Base-by-base conservation (phyloP, 1,140 invertebrate genomes). In the Capitella teleta region DNA sequence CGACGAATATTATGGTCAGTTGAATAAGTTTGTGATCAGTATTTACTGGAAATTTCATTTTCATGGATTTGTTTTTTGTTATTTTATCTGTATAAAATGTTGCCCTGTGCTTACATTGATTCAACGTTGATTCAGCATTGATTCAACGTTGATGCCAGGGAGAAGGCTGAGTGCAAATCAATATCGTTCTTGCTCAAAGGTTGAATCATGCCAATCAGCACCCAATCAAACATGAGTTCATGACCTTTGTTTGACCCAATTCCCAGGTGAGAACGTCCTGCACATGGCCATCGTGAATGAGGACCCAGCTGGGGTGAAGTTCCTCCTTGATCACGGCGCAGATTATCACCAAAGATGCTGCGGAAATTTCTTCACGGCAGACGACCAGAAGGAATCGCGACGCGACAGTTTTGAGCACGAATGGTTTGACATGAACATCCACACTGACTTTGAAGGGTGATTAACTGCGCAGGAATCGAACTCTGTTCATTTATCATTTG, bases 281-380 rank as follows among this genome's bases (percentile, higher is more conserved):
- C 94, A 98, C 61, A 92, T 98, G 67, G 90, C 93, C 0, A 96
- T 98, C 58, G 92, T 96, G 0, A 98, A 98, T 68, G 94, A 98
- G 66, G 94, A 98, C 69, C 90, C 92, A 0, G 81, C 86, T 0
- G 92, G 97, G 88, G 91, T 96, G 0, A 96, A 95, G 71, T 96
- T 86, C 68, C 74, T 98, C 5, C 69, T 98, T 28, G 88, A 96
- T 61, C 82, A 86, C 47, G 89, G 90, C 3, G 88, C 87, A 0
- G 82, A 97, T 66, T 57, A 61, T 44, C 55, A 94, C 58, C 87
- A 93, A 67, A 49, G 92, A 23, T 93, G 88, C 60, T 86, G 83
- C 56, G 94, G 94, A 0, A 91, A 87, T 59, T 98, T 98, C 61
- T 97, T 98, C 85, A 86, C 84, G 50, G 87, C 93, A 0, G 92